These are phyloP conservation scores for Gallinago stenura DNA, from an alignment of 2,797 vertebrate genomes.

Conservation along the genomic window DNA sequence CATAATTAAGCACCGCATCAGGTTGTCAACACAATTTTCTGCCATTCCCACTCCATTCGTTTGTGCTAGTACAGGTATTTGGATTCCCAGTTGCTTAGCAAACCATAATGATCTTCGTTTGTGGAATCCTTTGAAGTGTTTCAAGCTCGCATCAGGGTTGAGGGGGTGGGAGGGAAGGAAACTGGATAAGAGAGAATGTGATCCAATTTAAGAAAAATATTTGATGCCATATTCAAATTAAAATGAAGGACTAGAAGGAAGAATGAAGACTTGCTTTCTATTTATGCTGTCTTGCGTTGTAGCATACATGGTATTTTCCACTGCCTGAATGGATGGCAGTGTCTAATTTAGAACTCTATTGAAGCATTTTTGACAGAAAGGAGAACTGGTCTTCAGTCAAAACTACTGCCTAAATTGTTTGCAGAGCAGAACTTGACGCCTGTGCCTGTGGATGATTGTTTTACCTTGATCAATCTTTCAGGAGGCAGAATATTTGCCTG, in stretches of 20 bases:
- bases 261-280: background rate
- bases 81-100: background rate
- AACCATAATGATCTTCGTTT: background rate
- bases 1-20: background rate
- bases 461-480: slow-evolving; percentile 66
- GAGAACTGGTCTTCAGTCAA: background rate
- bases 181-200: background rate
- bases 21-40: background rate
- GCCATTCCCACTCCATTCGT: background rate
- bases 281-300: background rate
- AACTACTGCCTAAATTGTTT: background rate
- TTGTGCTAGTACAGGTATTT: background rate
- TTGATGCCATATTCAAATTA: background rate
- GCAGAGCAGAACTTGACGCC: background rate
- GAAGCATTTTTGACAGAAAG: background rate
- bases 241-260: background rate
- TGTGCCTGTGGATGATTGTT: background rate
- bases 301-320: background rate
- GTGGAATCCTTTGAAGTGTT: background rate
- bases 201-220: background rate
- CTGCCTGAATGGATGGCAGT: background rate
- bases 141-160: background rate
- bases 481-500: slow-evolving; percentile 97
- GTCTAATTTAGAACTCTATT: background rate
- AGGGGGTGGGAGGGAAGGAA: background rate